A percentile compares a stretch with the other conserved stretches of the same genome.
Evolutionary conservation across 2,888 invertebrate species (phyloP).

Genomic region (Polymixis lichenea): DNA sequence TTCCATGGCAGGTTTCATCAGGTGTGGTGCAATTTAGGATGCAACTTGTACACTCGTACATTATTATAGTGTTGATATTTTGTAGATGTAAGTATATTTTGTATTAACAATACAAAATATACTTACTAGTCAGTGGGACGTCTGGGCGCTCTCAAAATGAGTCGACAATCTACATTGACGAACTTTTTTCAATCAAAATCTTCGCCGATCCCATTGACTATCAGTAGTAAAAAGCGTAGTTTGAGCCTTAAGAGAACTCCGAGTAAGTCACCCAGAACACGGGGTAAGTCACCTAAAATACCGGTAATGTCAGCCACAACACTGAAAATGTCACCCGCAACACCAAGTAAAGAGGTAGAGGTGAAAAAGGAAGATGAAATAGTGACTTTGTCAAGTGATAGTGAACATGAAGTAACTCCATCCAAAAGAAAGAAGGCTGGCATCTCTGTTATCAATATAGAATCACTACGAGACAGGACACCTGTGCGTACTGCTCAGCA

Average conservation of each 20-base stretch:
- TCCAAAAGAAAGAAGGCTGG: slow-evolving; percentile 19
- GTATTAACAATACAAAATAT: slow-evolving; percentile 8
- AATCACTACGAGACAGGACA: slow-evolving; percentile 15
- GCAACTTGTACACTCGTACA: not conserved
- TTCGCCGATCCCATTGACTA: slow-evolving; percentile 32
- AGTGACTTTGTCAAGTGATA: slow-evolving; percentile 76
- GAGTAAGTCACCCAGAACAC: slow-evolving; percentile 61
- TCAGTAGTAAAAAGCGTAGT: slow-evolving; percentile 69
- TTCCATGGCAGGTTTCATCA: slow-evolving; percentile 2
- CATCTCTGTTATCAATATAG: slow-evolving; percentile 35
- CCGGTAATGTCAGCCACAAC: slow-evolving; percentile 43
- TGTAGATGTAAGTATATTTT: slow-evolving; percentile 19
- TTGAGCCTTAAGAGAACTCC: slow-evolving; percentile 71
- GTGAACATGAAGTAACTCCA: slow-evolving; percentile 68
- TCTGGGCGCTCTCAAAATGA: slow-evolving; percentile 31
- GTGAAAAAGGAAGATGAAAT: slow-evolving; percentile 53
- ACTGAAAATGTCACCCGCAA: slow-evolving; percentile 34
- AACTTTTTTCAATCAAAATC: slow-evolving; percentile 68
- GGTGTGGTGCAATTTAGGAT: not conserved
- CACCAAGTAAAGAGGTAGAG: slow-evolving; percentile 31
- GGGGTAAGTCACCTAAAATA: slow-evolving; percentile 39
- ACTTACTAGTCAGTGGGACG: slow-evolving; percentile 19
- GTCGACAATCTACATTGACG: slow-evolving; percentile 46
- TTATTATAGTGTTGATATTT: slow-evolving; percentile 2
- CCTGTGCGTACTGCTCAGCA: slow-evolving; percentile 4